Percentiles rank a stretch among this genome's conserved stretches.
phyloP scores from a whole-genome alignment of 2,888 invertebrate genomes.

The Archips crataeganus region DNA sequence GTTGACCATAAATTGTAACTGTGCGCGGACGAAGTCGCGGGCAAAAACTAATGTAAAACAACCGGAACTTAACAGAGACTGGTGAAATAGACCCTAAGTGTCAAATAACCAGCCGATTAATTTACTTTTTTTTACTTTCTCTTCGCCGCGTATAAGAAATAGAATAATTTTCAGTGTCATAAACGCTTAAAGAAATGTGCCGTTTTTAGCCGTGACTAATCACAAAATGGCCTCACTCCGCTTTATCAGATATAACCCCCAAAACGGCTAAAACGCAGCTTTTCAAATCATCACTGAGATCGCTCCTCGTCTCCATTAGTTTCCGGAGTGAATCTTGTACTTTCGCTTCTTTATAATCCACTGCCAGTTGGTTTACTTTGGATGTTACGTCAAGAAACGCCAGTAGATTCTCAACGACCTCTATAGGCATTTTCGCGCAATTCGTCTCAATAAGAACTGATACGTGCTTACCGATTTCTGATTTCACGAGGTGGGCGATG shows the following conservation, averaged over 20 bases:
- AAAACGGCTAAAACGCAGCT: conserved; percentile 59
- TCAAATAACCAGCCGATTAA: too few species aligned
- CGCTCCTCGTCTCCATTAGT: conserved; percentile 65
- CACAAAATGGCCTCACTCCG: background rate
- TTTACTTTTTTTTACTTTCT: too few species aligned
- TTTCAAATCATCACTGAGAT: conserved; percentile 65
- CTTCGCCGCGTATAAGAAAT: too few species aligned
- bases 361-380: conserved; percentile 65
- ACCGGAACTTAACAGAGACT: too few species aligned
- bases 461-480: conserved; percentile 83
- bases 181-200: background rate
- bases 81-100: too few species aligned
- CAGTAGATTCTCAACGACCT: conserved; percentile 81
- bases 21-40: too few species aligned
- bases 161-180: background rate
- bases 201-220: background rate
- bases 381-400: conserved; percentile 78
- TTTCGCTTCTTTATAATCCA: conserved; percentile 69
- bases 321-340: conserved; percentile 68
- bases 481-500: conserved; percentile 71
- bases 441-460: conserved; percentile 79
- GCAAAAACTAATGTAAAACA: too few species aligned
- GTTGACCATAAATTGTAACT: too few species aligned
- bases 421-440: conserved; percentile 76
- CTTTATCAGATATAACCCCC: conserved; percentile 57